These are phyloP conservation scores for Tenthredo mesomela DNA, from an alignment of 2,888 invertebrate genomes.

Conservation along the genomic window DNA sequence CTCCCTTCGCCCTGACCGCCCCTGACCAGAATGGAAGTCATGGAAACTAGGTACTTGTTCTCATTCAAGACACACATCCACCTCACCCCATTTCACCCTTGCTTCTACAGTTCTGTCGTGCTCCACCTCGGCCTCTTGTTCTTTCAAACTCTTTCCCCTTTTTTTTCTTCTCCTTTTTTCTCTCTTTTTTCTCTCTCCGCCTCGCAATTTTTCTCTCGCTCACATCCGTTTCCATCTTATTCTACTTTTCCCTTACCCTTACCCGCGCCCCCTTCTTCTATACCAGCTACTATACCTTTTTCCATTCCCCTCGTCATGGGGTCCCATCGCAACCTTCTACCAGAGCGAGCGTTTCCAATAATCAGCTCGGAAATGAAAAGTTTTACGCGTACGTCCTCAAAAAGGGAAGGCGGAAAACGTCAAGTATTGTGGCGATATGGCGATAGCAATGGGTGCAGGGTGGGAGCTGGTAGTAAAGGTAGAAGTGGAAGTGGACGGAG, in stretches of 20 bases:
- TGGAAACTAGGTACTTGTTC: slow-evolving; percentile 49
- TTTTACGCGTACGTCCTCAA: slow-evolving; percentile 41
- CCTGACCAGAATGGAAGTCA: slow-evolving; percentile 44
- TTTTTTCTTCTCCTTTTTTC: background rate
- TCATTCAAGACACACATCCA: slow-evolving; percentile 43
- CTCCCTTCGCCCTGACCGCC: slow-evolving; percentile 23
- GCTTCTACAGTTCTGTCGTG: background rate
- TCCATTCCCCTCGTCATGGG: background rate
- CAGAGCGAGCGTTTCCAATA: slow-evolving; percentile 40
- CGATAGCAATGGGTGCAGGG: background rate
- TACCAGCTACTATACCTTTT: background rate
- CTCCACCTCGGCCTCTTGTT: slow-evolving; percentile 33
- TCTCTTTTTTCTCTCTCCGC: background rate
- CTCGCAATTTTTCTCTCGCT: slow-evolving; percentile 17
- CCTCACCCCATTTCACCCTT: slow-evolving; percentile 21
- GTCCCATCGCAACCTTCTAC: slow-evolving; percentile 5
- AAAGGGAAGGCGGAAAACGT: slow-evolving; percentile 17
- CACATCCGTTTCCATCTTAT: slow-evolving; percentile 22
- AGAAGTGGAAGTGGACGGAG: slow-evolving; percentile 9
- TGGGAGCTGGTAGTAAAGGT: background rate
- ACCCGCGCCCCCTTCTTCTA: background rate
- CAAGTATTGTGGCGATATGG: slow-evolving; percentile 38
- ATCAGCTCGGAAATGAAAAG: slow-evolving; percentile 51
- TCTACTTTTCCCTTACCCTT: background rate
- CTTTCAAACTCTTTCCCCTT: slow-evolving; percentile 8